phyloP scores from a whole-genome alignment of 2,888 invertebrate species.

The Sinohyriopsis cumingii region DNA sequence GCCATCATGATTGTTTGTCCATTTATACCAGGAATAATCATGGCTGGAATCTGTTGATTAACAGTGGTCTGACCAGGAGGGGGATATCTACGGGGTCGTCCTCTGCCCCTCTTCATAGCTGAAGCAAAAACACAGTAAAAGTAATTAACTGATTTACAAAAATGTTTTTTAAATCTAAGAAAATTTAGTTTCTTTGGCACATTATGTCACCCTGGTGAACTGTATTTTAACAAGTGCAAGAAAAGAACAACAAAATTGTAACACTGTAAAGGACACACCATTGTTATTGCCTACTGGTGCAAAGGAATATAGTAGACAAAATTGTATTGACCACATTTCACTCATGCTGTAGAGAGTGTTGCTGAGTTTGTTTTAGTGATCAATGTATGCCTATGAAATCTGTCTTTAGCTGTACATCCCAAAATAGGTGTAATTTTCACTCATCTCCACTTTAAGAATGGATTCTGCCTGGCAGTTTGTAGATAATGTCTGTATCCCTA shows the following conservation, averaged over 20 bases:
- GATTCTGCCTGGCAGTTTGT: too few relatives aligned
- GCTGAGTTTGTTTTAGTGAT: too few relatives aligned
- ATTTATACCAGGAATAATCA: constrained; percentile 68
- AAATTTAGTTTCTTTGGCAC: background rate
- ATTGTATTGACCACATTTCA: too few relatives aligned
- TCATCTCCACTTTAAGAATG: too few relatives aligned
- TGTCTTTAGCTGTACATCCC: too few relatives aligned
- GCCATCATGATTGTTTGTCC: constrained; percentile 71
- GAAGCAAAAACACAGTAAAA: constrained; percentile 10
- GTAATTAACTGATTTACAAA: background rate
- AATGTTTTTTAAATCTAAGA: background rate
- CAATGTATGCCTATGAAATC: too few relatives aligned
- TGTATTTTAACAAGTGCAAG: too few relatives aligned
- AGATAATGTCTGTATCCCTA: too few relatives aligned
- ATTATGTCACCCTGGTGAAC: too few relatives aligned
- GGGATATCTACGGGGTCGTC: constrained; percentile 68
- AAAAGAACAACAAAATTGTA: too few relatives aligned
- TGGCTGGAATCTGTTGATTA: constrained; percentile 65
- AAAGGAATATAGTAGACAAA: background rate
- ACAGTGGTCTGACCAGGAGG: constrained; percentile 48
- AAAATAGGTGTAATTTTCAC: too few relatives aligned
- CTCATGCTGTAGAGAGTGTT: too few relatives aligned
- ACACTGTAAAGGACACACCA: background rate
- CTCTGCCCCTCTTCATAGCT: constrained; percentile 67
- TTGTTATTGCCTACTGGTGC: background rate